Conservation (phyloP, 2,113 vertebrate species). For the Takifugu flavidus region DNA sequence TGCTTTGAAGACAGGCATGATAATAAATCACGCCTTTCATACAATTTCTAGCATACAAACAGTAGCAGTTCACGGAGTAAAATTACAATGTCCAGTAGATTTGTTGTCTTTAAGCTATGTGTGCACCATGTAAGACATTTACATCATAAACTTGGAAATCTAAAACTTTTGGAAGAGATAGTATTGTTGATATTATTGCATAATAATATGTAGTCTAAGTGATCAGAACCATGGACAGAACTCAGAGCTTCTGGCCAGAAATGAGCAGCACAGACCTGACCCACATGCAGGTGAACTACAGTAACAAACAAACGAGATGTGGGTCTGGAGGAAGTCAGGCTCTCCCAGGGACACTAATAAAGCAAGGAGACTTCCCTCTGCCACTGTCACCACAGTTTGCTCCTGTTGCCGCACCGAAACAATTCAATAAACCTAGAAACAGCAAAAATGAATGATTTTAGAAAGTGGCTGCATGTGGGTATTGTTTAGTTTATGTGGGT, state of each 20-base stretch:
- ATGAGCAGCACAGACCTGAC: constrained; percentile 27
- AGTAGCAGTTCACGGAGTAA: no score
- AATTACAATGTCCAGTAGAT: background rate
- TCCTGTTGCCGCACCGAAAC: constrained; percentile 8
- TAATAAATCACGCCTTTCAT: no score
- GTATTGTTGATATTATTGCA: background rate
- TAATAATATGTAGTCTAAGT: background rate
- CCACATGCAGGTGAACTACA: constrained; percentile 35
- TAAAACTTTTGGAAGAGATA: background rate
- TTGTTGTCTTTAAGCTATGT: background rate
- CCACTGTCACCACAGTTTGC: constrained; percentile 8
- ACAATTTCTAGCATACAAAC: no score
- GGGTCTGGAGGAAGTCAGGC: constrained; percentile 19
- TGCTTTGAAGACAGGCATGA: no score
- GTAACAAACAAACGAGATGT: constrained; percentile 28
- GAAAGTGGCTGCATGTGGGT: no score
- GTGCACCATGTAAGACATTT: background rate
- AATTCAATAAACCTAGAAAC: background rate
- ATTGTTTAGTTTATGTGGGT: no score
- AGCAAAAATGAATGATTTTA: no score
- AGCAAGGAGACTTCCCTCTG: constrained; percentile 12
- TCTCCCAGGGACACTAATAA: constrained; percentile 16
- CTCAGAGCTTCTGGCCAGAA: constrained; percentile 14
- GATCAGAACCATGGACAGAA: constrained; percentile 72
- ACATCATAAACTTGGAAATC: background rate